A percentile compares a stretch with the other conserved stretches of the same genome.
Evolutionary conservation across 2,888 invertebrate species (phyloP).

Genomic region (Mechanitis mazaeus): DNA sequence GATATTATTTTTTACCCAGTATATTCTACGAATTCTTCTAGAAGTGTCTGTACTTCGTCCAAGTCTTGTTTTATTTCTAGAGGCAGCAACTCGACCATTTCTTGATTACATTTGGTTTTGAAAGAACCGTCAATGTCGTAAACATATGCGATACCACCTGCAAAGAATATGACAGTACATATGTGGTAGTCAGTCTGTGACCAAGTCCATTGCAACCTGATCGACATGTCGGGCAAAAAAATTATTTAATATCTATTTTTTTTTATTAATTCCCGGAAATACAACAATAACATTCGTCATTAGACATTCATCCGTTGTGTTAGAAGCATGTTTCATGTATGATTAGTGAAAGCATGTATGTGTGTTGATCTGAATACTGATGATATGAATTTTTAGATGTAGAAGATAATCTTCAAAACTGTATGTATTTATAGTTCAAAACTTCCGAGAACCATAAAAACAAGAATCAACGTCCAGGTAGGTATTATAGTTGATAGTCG

Average conservation of each 20-base stretch:
- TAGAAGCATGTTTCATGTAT: background rate
- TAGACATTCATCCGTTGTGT: too few relatives aligned
- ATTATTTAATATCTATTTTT: too few relatives aligned
- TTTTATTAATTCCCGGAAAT: too few relatives aligned
- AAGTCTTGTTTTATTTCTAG: conserved; percentile 88
- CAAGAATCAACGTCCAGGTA: too few relatives aligned
- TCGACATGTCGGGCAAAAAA: too few relatives aligned
- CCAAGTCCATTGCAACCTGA: background rate
- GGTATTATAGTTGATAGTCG: too few relatives aligned
- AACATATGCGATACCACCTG: conserved; percentile 94
- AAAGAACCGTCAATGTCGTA: conserved; percentile 93
- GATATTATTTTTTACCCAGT: conserved; percentile 78
- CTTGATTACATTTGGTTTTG: conserved; percentile 92
- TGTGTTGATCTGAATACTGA: background rate
- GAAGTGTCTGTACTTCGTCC: conserved; percentile 82
- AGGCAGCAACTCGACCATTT: conserved; percentile 94
- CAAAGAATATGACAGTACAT: background rate
- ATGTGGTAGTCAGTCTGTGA: background rate
- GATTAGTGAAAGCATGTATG: background rate
- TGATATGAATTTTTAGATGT: too few relatives aligned
- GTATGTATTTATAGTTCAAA: too few relatives aligned
- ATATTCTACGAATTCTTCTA: conserved; percentile 89
- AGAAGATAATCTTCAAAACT: too few relatives aligned
- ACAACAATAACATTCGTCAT: too few relatives aligned
- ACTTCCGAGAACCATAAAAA: too few relatives aligned